phyloP scores from a whole-genome alignment of 2,113 vertebrate species.

The Gymnogyps californianus region DNA sequence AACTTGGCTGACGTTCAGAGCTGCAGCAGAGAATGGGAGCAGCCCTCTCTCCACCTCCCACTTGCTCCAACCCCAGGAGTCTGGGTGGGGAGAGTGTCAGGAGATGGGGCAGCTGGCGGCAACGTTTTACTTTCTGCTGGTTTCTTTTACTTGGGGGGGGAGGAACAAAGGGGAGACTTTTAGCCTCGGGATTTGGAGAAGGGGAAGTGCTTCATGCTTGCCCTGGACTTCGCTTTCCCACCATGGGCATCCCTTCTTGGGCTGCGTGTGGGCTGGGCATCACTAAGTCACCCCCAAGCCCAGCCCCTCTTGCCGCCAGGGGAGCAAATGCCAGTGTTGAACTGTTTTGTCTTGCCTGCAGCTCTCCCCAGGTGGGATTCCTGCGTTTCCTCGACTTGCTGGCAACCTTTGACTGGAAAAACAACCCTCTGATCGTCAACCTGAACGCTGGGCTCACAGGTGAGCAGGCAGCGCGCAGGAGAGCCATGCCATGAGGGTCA shows the following conservation, averaged over 20 bases:
- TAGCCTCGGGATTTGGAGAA: background rate
- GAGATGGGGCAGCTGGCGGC: rapidly evolving
- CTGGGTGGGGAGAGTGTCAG: background rate
- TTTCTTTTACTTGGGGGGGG: background rate
- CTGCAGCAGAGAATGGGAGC: background rate
- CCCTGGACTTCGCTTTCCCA: background rate
- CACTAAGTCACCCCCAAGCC: background rate
- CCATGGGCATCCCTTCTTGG: background rate
- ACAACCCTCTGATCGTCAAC: conserved; percentile 89
- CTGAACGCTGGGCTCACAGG: conserved; percentile 88
- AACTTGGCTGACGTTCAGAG: background rate
- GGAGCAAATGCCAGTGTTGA: background rate
- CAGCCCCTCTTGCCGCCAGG: background rate
- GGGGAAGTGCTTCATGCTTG: rapidly evolving
- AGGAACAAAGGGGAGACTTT: background rate
- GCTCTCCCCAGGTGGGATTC: conserved; percentile 93
- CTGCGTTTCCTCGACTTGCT: conserved; percentile 90
- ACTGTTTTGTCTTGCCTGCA: conserved; percentile 35
- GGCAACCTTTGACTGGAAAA: conserved; percentile 95
- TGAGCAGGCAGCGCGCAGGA: conserved; percentile 38
- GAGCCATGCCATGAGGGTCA: rapidly evolving
- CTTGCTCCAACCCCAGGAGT: background rate
- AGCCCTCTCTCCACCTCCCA: background rate
- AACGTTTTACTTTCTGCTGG: background rate
- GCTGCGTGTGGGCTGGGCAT: background rate